Evolutionary conservation across 2,797 vertebrate genomes (phyloP).

Genomic region (Cuniculus paca): DNA sequence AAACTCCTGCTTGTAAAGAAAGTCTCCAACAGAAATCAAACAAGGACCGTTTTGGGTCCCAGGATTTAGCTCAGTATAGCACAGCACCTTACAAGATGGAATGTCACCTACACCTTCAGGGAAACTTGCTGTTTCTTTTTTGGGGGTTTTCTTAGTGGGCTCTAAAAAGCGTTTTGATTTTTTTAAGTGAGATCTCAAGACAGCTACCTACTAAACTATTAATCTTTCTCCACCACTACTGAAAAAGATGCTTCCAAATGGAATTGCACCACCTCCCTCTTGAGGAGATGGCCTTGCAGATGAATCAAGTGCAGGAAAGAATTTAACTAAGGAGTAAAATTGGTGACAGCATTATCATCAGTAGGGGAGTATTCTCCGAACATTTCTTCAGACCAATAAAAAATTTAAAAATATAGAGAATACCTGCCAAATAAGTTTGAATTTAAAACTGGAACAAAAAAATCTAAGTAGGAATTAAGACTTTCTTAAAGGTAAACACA

Average conservation of each 20-base stretch:
- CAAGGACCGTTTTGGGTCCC: neutral
- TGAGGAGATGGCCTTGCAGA: neutral
- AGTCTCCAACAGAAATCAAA: constrained; percentile 34
- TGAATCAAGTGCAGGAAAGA: neutral
- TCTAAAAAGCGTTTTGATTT: neutral
- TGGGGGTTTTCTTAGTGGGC: neutral
- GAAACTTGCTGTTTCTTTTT: neutral
- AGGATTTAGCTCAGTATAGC: too few relatives aligned
- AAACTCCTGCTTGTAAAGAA: constrained; percentile 2
- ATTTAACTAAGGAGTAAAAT: neutral
- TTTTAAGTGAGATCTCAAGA: constrained; percentile 23
- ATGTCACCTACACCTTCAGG: neutral
- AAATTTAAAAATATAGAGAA: constrained; percentile 52
- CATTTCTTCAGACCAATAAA: constrained; percentile 36
- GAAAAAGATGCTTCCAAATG: neutral
- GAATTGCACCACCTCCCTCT: neutral
- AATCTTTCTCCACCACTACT: neutral
- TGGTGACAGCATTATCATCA: neutral
- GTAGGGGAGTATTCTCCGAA: neutral
- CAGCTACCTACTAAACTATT: neutral
- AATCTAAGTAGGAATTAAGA: neutral
- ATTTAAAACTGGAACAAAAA: constrained; percentile 10
- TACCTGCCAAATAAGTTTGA: constrained; percentile 22
- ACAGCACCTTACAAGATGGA: neutral
- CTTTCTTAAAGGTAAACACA: neutral